These are phyloP conservation scores for Pocillopora verrucosa DNA, from an alignment of 64 coral and sea anemone species.

Conservation along the genomic window DNA sequence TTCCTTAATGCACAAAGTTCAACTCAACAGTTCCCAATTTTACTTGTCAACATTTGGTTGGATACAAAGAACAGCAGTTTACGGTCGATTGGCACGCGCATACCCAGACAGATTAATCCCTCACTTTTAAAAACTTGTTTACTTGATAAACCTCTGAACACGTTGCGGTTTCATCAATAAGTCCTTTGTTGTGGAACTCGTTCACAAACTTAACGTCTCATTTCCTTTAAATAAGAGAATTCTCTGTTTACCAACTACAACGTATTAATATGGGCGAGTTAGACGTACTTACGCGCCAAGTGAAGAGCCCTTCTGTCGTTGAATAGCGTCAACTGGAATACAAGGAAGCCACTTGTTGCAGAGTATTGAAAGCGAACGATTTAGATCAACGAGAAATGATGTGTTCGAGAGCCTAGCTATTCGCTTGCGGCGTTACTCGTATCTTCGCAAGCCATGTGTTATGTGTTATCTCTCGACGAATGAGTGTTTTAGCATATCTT, in stretches of 20 bases:
- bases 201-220: background rate
- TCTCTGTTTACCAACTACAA: background rate
- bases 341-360: background rate
- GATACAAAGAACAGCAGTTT: background rate
- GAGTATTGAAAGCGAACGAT: background rate
- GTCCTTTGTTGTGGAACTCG: background rate
- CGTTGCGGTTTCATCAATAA: conserved; percentile 20
- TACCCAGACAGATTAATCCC: background rate
- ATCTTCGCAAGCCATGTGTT: conserved; percentile 7
- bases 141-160: background rate
- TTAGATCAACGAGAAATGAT: background rate
- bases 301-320: background rate
- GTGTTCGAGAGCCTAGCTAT: background rate
- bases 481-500: conserved; percentile 5
- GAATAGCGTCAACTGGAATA: background rate
- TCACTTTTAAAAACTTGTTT: conserved; percentile 15
- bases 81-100: background rate
- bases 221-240: background rate
- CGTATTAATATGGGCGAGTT: background rate
- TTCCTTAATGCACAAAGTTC: background rate
- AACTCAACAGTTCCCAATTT: background rate
- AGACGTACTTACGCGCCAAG: background rate
- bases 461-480: background rate
- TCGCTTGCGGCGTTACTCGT: background rate
- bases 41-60: background rate